These are phyloP conservation scores for Thecophora atra DNA, from an alignment of 2,888 invertebrate species.

Conservation along the genomic window DNA sequence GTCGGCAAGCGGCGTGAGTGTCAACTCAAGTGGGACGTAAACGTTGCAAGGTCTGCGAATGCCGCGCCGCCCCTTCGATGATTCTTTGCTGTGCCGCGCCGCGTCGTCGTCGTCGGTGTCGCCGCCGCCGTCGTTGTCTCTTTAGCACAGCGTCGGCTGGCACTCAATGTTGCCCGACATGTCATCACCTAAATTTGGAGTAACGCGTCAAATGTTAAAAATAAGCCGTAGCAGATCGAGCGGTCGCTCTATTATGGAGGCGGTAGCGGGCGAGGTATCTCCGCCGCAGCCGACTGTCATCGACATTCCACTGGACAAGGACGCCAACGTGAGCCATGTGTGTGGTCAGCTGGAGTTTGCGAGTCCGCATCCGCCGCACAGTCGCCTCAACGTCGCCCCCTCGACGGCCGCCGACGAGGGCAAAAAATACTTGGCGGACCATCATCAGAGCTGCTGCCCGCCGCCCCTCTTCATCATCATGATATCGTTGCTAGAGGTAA, in stretches of 20 bases:
- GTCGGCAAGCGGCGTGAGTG: constrained; percentile 9
- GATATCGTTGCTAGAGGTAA: constrained; percentile 92
- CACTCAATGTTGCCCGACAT: not conserved
- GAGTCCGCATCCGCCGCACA: not conserved
- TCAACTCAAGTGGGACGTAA: constrained; percentile 22
- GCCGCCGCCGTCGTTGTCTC: not conserved
- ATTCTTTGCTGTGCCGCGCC: constrained; percentile 2
- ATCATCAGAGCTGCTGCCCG: constrained; percentile 93
- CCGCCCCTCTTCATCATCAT: constrained; percentile 93
- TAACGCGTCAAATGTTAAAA: constrained; percentile 10
- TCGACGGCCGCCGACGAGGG: not conserved
- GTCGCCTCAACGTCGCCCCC: not conserved
- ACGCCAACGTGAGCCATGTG: constrained; percentile 43
- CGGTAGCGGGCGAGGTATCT: constrained; percentile 44
- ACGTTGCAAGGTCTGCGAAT: constrained; percentile 21
- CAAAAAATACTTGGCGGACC: constrained; percentile 88
- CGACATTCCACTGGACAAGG: constrained; percentile 54
- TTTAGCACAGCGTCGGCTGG: constrained; percentile 5
- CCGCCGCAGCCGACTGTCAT: constrained; percentile 49
- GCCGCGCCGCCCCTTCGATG: constrained; percentile 15
- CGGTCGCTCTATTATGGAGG: constrained; percentile 45
- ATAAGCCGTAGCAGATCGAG: not conserved
- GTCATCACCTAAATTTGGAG: constrained; percentile 28
- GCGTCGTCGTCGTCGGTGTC: constrained; percentile 1
- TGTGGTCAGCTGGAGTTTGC: constrained; percentile 13